Base-by-base conservation (phyloP, 2,888 invertebrate species). In the Parasteatoda lunata region DNA sequence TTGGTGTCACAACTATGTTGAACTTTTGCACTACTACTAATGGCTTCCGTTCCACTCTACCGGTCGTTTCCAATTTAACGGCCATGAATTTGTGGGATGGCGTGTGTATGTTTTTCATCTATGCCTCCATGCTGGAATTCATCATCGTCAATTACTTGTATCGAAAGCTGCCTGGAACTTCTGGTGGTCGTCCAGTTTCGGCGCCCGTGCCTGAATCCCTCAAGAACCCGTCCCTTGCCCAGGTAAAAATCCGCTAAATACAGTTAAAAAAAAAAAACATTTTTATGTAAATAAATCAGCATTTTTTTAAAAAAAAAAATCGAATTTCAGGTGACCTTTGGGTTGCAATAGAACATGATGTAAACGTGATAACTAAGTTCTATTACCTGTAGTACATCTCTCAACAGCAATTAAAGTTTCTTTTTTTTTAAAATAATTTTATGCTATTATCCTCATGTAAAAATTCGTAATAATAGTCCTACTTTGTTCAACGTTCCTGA, bases 1-100 rank as follows among this genome's bases (percentile, higher is more conserved):
- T 97, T 94, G 97, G 97, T 93, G 97, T 97, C 92, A 97, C 97
- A 91, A 97, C 97, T 93, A 97, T 97, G 97, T 95, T 97, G 95
- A 97, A 97, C 94, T 97, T 97, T 95, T 97, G 97, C 95, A 97
- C 97, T 91, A 97, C 97, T 85, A 91, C 92, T 89, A 91, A 91
- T 89, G 91, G 89, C 51, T 92, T 92, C 90, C 91, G 92, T 64
- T 91, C 91, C 91, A 97, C 97, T 77, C 93, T 97, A 91, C 97
- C 97, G 47, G 97, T 97, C 90, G 97, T 97, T 89, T 97, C 97
- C 80, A 97, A 97, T 93, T 93, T 97, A 91, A 97, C 97, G 81
- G 97, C 97, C 70, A 97, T 97, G 97, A 97, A 97, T 93, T 96
- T 97, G 77, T 97, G 97, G 97, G 97, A 97, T 92, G 97, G 97